Base-by-base conservation (phyloP, 2,797 vertebrate genomes). In the Masticophis lateralis region DNA sequence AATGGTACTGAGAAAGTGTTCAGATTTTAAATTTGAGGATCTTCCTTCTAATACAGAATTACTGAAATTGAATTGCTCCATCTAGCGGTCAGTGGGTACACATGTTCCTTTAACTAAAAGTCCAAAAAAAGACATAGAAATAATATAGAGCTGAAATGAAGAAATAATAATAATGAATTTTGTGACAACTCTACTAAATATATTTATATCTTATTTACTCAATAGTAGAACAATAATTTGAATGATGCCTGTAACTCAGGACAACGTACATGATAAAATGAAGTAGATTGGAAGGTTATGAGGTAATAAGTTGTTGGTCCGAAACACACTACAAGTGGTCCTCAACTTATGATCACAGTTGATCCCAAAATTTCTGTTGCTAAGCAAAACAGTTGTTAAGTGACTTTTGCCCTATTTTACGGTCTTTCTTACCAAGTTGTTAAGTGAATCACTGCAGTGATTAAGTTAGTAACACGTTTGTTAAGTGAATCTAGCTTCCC, bases 31-130 rank as follows among this genome's bases (percentile, higher is more conserved):
- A 88, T 20, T 4, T 88, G 53, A 87, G 88, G 63, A 63, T 95
- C 93, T 95, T 90, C 28, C 93, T 91, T 93, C 18, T 37, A 92
- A 96, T 86, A 53, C 32, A 37, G 92, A 91, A 95, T 95, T 93
- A 88, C 94, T 96, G 94, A 96, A 95, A 97, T 96, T 95, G 94
- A 96, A 95, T 95, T 96, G 96, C 97, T 96, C 97, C 97, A 97
- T 96, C 97, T 97, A 97, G 97, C 97, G 97, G 97, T 89, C 91
- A 43, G 91, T 28, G 94, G 22, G 37, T 94, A 92, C 90, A 95
- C 90, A 20, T 92, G 92, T 13, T 93, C n/a, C 32, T 93, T 96
- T 95, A 91, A 5, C 55, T 22, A 51, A 87, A 86, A 59, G 37
- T 53, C 55, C 14, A 47, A 22, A 57, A 51, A 57, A 5, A 47